Conservation (phyloP, 1,140 invertebrate genomes). For the Eurosta solidaginis region DNA sequence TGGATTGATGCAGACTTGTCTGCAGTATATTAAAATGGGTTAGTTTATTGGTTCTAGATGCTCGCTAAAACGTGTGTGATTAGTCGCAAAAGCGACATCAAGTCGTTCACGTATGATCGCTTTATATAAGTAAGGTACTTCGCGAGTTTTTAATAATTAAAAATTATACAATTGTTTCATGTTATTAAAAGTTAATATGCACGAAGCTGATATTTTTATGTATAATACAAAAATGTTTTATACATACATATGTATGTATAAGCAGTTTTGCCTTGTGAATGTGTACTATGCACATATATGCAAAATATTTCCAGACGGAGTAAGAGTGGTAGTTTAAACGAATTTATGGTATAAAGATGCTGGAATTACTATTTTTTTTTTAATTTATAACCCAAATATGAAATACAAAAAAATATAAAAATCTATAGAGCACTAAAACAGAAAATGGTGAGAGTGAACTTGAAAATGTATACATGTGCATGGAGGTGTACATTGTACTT, state of each 20-base stretch:
- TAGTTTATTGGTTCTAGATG: background rate
- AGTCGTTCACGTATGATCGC: background rate
- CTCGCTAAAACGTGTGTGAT: background rate
- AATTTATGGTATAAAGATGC: too few species aligned
- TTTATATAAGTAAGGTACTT: background rate
- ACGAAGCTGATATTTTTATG: too few species aligned
- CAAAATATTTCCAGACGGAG: too few species aligned
- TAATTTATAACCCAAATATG: too few species aligned
- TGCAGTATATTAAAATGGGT: background rate
- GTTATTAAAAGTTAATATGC: background rate
- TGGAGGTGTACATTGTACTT: too few species aligned
- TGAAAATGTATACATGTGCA: background rate
- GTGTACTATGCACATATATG: too few species aligned
- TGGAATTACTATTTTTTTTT: too few species aligned
- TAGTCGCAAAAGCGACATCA: constrained; percentile 20
- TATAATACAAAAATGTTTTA: background rate
- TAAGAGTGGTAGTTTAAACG: too few species aligned
- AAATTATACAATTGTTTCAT: background rate
- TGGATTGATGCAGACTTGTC: background rate
- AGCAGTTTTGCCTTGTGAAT: background rate
- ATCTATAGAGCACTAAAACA: too few species aligned
- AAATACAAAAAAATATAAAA: too few species aligned
- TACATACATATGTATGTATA: background rate
- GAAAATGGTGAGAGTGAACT: background rate
- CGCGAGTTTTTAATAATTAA: background rate